Conservation (phyloP, 2,888 invertebrate species). For the Furcula furcula region DNA sequence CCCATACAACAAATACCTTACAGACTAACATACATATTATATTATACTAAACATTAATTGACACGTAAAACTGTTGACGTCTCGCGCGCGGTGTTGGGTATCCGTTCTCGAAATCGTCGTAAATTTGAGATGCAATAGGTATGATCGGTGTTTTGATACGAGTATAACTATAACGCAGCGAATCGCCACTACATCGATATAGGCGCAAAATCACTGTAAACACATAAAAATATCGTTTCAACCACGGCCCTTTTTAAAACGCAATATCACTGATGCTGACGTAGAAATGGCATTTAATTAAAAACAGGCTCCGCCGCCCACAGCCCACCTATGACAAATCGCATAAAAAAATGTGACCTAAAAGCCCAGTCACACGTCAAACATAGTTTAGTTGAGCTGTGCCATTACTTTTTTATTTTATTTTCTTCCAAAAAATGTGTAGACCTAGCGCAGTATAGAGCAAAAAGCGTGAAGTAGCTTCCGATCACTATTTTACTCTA, state of each 20-base stretch:
- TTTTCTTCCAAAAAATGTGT: not conserved
- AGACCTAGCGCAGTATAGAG: not conserved
- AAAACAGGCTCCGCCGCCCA: no score
- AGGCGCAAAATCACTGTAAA: not conserved
- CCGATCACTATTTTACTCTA: not conserved
- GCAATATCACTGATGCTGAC: not conserved
- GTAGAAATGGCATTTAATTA: constrained; percentile 10
- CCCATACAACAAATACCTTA: no score
- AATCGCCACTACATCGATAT: no score
- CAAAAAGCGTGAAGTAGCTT: not conserved
- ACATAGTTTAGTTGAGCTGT: not conserved
- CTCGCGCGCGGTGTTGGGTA: no score
- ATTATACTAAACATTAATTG: no score
- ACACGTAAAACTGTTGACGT: no score
- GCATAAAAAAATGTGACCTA: constrained; percentile 11
- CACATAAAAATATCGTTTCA: not conserved
- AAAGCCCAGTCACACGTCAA: constrained; percentile 8
- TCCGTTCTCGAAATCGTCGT: no score
- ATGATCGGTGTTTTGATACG: no score
- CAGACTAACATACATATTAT: no score
- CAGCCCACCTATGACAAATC: no score
- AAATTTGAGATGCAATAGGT: no score
- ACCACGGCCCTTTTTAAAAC: not conserved
- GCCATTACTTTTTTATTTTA: not conserved
- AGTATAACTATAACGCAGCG: no score